phyloP scores from a whole-genome alignment of 1,140 invertebrate genomes.

The Solenopsis fugax region DNA sequence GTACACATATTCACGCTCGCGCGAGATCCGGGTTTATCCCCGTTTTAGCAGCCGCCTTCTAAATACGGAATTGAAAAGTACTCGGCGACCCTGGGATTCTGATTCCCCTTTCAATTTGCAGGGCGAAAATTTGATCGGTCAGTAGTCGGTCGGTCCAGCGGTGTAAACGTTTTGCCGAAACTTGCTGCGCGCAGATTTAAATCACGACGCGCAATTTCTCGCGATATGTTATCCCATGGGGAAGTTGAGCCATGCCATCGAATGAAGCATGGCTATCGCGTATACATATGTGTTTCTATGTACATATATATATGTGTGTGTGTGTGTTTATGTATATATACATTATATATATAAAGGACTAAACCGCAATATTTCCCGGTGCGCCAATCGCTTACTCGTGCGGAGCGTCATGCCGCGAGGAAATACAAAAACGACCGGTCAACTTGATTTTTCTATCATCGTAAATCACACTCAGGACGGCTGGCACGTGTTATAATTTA shows the following conservation, averaged over 20 bases:
- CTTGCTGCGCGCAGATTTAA: slow-evolving; percentile 37
- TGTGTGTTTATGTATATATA: too few relatives aligned
- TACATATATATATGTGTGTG: background rate
- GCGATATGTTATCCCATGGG: slow-evolving; percentile 54
- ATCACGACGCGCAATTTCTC: slow-evolving; percentile 59
- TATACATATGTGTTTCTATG: background rate
- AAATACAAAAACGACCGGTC: slow-evolving; percentile 57
- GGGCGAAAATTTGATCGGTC: background rate
- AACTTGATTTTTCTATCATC: slow-evolving; percentile 65
- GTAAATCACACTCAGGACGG: slow-evolving; percentile 53
- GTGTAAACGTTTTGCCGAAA: slow-evolving; percentile 44
- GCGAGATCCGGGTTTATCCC: background rate
- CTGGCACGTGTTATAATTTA: slow-evolving; percentile 63
- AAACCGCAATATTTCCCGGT: slow-evolving; percentile 55
- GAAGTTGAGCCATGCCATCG: slow-evolving; percentile 18
- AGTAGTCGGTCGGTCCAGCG: background rate
- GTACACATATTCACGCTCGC: background rate
- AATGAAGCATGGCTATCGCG: slow-evolving; percentile 34
- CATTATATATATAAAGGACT: background rate
- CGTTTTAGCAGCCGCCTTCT: background rate
- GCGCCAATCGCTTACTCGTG: slow-evolving; percentile 27
- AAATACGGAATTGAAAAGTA: slow-evolving; percentile 3
- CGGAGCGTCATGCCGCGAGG: slow-evolving; percentile 51
- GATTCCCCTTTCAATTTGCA: slow-evolving; percentile 32
- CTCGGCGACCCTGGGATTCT: background rate